A percentile compares a stretch with the other conserved stretches of the same genome.
phyloP scores from a whole-genome alignment of 2,797 vertebrate genomes.

The Macrochelys suwanniensis region DNA sequence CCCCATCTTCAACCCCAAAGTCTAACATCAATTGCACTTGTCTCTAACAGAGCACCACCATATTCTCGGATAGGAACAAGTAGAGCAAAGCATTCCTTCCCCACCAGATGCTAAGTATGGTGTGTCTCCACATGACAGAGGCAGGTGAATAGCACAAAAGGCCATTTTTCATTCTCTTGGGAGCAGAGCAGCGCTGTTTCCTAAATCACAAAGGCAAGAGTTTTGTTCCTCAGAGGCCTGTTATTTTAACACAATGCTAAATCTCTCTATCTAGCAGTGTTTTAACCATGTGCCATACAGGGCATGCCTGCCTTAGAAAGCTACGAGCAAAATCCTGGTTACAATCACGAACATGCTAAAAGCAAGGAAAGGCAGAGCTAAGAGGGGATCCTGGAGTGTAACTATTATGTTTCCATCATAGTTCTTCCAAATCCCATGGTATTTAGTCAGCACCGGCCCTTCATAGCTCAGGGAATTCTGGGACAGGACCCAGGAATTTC shows the following conservation, averaged over 20 bases:
- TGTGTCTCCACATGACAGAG: neutral
- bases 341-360: neutral
- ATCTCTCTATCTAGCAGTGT: neutral
- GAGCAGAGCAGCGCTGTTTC: neutral
- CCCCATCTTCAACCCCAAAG: neutral
- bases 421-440: neutral
- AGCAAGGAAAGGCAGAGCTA: neutral
- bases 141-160: neutral
- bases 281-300: neutral
- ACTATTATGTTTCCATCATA: neutral
- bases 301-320: neutral
- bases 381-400: neutral
- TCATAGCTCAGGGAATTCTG: neutral
- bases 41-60: neutral
- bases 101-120: neutral
- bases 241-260: neutral
- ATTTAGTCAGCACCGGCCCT: neutral
- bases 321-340: neutral
- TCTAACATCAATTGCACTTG: neutral
- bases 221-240: neutral
- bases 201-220: neutral
- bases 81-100: neutral
- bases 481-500: neutral
- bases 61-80: accelerated
- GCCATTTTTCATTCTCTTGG: neutral